A percentile compares a stretch with the other conserved stretches of the same genome.
These are phyloP conservation scores for Carassius auratus DNA, from an alignment of 2,113 vertebrate species.

Conservation along the genomic window DNA sequence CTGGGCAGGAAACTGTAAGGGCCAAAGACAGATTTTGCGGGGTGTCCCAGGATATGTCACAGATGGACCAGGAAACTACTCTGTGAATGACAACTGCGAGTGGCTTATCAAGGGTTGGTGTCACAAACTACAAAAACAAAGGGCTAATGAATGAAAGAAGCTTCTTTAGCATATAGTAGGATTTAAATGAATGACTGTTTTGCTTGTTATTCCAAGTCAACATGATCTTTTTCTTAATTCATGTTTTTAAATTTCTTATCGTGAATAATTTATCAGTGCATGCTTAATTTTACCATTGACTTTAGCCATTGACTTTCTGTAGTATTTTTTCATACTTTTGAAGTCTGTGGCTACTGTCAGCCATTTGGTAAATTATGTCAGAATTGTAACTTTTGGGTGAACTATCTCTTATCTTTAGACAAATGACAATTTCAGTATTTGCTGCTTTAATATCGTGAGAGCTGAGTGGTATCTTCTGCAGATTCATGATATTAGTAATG, in stretches of 20 bases:
- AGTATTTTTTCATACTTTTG: no score
- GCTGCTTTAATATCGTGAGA: background rate
- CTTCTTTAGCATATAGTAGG: background rate
- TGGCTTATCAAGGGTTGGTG: slow-evolving; percentile 90
- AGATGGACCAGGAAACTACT: slow-evolving; percentile 91
- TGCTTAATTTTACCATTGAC: background rate
- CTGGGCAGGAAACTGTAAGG: slow-evolving; percentile 85
- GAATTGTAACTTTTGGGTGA: no score
- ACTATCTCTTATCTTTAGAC: background rate
- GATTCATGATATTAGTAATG: background rate
- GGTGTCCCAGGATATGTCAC: slow-evolving; percentile 84
- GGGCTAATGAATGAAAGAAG: background rate
- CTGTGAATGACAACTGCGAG: slow-evolving; percentile 92
- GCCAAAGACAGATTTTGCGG: slow-evolving; percentile 84
- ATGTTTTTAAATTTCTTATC: background rate
- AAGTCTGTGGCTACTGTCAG: no score
- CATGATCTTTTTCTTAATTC: background rate
- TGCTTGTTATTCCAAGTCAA: background rate
- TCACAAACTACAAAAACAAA: slow-evolving; percentile 15
- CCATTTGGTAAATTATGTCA: no score
- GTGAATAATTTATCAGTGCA: background rate
- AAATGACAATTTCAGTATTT: background rate
- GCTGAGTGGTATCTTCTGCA: background rate
- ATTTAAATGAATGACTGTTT: background rate
- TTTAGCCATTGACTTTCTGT: no score